Evolutionary conservation across 2,113 vertebrate species (phyloP).

Genomic region (Tetrax tetrax): DNA sequence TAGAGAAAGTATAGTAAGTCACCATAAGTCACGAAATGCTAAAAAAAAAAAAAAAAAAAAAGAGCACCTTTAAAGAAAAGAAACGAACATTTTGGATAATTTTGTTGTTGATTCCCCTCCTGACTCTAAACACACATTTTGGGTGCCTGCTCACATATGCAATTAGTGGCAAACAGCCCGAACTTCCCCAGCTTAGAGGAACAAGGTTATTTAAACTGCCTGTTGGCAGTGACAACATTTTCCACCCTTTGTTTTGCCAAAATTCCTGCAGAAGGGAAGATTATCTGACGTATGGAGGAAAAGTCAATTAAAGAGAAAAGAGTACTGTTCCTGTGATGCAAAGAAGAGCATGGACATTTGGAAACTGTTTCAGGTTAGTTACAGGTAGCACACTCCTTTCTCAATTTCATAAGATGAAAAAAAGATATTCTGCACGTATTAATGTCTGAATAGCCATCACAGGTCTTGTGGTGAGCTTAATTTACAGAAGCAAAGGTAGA

Average conservation of each 20-base stretch:
- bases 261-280: not conserved
- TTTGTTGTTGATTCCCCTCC: not conserved
- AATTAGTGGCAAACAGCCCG: not conserved
- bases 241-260: not conserved
- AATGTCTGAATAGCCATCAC: not conserved
- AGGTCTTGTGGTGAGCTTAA: not conserved
- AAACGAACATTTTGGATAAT: not conserved
- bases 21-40: not conserved
- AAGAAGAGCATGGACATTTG: not conserved
- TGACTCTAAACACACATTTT: not conserved
- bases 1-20: not conserved
- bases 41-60: not conserved
- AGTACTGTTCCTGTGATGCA: not conserved
- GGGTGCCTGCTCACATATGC: not conserved
- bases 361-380: not conserved
- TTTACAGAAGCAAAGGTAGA: not conserved
- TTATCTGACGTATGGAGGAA: fast-evolving
- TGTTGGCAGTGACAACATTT: not conserved
- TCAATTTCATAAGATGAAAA: not conserved
- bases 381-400: not conserved
- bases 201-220: not conserved
- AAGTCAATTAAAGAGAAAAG: not conserved
- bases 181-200: not conserved
- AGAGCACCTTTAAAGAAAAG: not conserved
- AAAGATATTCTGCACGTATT: fast-evolving